Evolutionary conservation across 2,797 vertebrate species (phyloP).

Genomic region (Catamblyrhynchus diadema): DNA sequence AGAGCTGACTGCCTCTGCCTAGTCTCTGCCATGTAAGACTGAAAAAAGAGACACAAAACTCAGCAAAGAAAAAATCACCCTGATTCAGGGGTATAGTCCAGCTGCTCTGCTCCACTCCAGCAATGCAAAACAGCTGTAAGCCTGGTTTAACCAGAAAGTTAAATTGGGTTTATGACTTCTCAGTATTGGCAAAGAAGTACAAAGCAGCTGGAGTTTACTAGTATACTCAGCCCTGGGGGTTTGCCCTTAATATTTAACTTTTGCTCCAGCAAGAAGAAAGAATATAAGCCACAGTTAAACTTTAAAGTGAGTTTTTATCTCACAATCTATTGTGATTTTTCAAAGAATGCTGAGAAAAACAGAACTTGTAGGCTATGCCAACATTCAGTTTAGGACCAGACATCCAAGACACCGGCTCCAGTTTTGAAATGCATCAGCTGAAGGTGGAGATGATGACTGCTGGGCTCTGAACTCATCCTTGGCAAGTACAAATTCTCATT

Average conservation of each 20-base stretch:
- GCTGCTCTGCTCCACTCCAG: constrained; percentile 21
- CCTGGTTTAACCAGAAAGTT: constrained; percentile 43
- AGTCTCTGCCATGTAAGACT: background rate
- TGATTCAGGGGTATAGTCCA: constrained; percentile 3
- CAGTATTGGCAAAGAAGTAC: constrained; percentile 32
- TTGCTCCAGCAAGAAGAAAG: background rate
- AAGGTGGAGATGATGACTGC: background rate
- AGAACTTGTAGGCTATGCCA: background rate
- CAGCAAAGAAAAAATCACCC: background rate
- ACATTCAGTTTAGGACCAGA: background rate
- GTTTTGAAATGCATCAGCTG: background rate
- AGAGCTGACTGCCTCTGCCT: background rate
- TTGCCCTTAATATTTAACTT: background rate
- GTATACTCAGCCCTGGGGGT: background rate
- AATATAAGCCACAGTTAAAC: background rate
- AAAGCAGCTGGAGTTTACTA: constrained; percentile 41
- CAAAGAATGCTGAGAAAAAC: background rate
- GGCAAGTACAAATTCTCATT: background rate
- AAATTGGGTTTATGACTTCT: constrained; percentile 38
- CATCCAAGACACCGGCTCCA: background rate
- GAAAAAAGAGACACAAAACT: background rate
- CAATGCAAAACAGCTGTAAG: constrained; percentile 52
- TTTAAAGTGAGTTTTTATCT: background rate
- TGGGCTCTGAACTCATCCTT: background rate
- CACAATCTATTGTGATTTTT: background rate